Percentiles rank a stretch among this genome's conserved stretches.
Evolutionary conservation across 2,797 vertebrate genomes (phyloP).

Genomic region (Helarctos malayanus): DNA sequence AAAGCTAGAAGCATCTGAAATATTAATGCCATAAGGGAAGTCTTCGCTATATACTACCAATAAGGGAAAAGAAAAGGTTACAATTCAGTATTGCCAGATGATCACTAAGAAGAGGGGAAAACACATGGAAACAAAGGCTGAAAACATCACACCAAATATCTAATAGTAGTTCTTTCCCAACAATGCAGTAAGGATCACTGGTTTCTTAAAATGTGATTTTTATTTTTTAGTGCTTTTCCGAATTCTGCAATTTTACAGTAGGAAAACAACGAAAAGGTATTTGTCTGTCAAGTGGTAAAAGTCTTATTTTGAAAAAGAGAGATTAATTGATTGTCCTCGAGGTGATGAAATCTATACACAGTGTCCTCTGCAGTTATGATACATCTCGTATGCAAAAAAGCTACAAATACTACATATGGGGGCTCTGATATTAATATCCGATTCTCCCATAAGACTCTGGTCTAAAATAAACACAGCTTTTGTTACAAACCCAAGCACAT

Average conservation of each 20-base stretch:
- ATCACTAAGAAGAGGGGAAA: not conserved
- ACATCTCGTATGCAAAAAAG: not conserved
- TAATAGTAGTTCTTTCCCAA: not conserved
- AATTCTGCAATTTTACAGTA: not conserved
- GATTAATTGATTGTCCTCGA: not conserved
- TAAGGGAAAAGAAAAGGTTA: not conserved
- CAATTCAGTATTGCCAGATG: not conserved
- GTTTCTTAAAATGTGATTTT: constrained; percentile 3
- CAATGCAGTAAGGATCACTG: not conserved
- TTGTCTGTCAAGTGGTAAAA: constrained; percentile 33
- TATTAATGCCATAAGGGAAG: not conserved
- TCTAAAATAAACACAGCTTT: constrained; percentile 27
- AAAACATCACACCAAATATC: not conserved
- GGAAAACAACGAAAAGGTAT: not conserved
- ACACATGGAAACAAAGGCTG: not conserved
- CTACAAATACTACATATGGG: not conserved
- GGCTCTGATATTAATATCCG: not conserved
- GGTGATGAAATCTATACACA: not conserved
- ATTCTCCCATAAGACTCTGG: not conserved
- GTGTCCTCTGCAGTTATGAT: not conserved
- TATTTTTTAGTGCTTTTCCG: not conserved
- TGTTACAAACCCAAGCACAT: not conserved
- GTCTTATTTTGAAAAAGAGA: constrained; percentile 7
- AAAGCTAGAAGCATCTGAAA: constrained; percentile 6
- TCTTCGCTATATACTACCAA: not conserved